Base-by-base conservation (phyloP, 2,113 vertebrate genomes). In the Pandion haliaetus region DNA sequence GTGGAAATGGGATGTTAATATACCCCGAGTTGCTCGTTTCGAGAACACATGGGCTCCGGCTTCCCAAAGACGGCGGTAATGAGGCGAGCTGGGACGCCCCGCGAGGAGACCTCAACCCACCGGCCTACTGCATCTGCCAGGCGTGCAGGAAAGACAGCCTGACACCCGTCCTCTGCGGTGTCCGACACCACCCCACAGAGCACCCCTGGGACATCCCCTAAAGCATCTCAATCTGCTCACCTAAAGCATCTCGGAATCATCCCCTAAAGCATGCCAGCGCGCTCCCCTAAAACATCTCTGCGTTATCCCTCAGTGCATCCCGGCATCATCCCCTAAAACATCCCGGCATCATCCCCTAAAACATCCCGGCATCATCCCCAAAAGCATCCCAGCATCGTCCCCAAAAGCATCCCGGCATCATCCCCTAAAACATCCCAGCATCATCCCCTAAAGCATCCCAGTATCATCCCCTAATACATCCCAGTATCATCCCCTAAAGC, bases 1-100 rank as follows among this genome's bases (percentile, higher is more conserved):
- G 90, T 95, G 93, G 94, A 96, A 97, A 95, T 97, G 97, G 96
- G 95, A 95, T 97, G 96, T 98, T 98, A 97, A 97, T 97, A 97
- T 93, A 98, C 94, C 96, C 96, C 82, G 34, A 92, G 89, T 63
- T 26, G 88, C 95, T 95, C 50, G 57, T 76, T 90, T 94, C 42
- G 50, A 83, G 66, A 95, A 94, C 96, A 96, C 97, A 95, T 94
- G 95, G 87, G 90, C 55, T 95, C 95, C 52, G 4, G 82, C 71
- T 93, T 88, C 83, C 80, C 65, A 2, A 44, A 40, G 57, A 31
- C 26, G 49, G 59, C 20, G 29, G 92, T 95, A 91, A 95, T 96
- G 92, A 94, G 91, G 81, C 79, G 23, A 83, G 66, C 50, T 86
- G 90, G 89, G 91, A 86, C 12, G 12, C 88, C 95, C 86, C 4